Evolutionary conservation across 2,113 vertebrate genomes (phyloP), one percentile per base, ranked within the genome.

Genomic region (Dolichotis patagonum): DNA sequence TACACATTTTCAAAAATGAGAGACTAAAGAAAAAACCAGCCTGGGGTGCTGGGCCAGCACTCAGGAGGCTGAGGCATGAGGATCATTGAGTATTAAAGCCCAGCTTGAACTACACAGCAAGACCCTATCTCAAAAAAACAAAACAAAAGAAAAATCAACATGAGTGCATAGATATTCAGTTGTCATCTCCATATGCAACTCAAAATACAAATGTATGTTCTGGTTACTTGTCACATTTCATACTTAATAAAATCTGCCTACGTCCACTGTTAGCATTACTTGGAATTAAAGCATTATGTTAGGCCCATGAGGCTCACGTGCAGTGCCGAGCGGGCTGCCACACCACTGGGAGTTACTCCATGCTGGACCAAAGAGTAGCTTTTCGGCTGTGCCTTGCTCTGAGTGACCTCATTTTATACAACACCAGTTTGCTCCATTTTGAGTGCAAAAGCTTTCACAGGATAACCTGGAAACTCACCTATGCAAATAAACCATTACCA

Each of bases 81-180:
- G 73, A 46, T 28, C 26, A 46, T 6, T 77, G 73, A 52, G 28
- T 52, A 28, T 32, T 49, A 52, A 80, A 11, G 46, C 8, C 30
- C 49, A 80, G 26, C 30, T 52, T 80, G 46, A 52, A 80, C 77
- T 32, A 80, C 30, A 80, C 2, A 80, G 46, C 3, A 9, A 80
- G 77, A 35, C 30, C 38, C 38, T 73, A 38, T 41, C 71, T 73
- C 71, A 80, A 80, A 80, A 80, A 22, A 71, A 41, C 12, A 69
- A 69, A 77, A 46, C 1, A 46, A 81, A 92, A 92, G 82, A 88
- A 96, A 95, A 96, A 54, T 56, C 69, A 84, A 73, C 54, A 75
- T 28, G 77, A 80, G 3, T 49, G 11, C 73, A 85, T n/a, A 14
- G 22, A 88, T 28, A 97, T n/a, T 43, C 78, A 91, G 49, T 10